phyloP scores from a whole-genome alignment of 2,113 vertebrate genomes.

The Actinemys pallida region DNA sequence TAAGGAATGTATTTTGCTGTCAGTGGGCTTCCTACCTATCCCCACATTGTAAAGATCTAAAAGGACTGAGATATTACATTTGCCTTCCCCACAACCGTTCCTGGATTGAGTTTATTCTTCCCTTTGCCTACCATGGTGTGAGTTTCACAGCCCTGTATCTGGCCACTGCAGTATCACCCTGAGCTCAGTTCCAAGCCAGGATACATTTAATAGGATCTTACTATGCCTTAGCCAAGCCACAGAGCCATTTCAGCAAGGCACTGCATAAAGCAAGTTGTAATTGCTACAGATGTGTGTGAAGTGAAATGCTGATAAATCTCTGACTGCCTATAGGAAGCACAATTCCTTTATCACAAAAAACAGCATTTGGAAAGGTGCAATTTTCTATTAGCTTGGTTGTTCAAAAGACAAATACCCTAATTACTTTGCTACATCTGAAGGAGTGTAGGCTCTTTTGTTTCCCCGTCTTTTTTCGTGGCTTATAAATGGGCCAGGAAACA shows the following conservation, averaged over 20 bases:
- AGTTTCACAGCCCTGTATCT: not conserved
- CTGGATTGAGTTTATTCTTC: not conserved
- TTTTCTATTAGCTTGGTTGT: conserved; percentile 18
- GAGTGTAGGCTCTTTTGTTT: not conserved
- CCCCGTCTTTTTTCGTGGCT: not conserved
- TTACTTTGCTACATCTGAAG: not conserved
- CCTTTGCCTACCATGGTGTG: not conserved
- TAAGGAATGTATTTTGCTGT: not conserved
- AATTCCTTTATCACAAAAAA: conserved; percentile 11
- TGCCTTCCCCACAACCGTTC: not conserved
- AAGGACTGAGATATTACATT: not conserved
- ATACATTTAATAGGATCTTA: not conserved
- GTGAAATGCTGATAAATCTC: conserved; percentile 1
- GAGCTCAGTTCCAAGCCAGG: not conserved
- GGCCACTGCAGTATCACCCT: not conserved
- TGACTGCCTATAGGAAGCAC: not conserved
- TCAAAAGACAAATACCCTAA: conserved; percentile 23
- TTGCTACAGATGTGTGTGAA: not conserved
- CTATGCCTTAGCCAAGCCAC: no score
- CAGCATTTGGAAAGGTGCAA: not conserved
- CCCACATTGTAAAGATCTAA: not conserved
- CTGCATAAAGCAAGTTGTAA: not conserved
- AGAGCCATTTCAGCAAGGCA: not conserved
- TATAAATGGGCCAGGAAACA: not conserved
- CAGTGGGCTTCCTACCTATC: not conserved